Percentiles rank a stretch among this genome's conserved stretches.
Conservation (phyloP, 2,888 invertebrate genomes). For the Rhagonycha lutea region DNA sequence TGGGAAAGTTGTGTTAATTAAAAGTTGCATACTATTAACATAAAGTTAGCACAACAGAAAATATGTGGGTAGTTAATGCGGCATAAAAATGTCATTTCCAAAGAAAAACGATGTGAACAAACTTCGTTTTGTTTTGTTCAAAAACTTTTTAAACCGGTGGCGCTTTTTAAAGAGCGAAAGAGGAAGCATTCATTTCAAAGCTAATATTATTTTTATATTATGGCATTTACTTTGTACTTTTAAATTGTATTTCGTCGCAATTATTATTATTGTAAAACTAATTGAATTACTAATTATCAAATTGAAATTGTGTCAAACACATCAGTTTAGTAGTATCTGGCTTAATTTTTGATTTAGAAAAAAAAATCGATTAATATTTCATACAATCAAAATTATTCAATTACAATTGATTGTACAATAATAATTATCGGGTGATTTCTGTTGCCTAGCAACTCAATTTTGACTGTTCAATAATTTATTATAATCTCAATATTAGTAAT, state of each 20-base stretch:
- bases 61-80: not conserved
- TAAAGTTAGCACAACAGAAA: not conserved
- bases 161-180: not conserved
- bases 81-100: slow-evolving; percentile 4
- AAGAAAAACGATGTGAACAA: slow-evolving; percentile 1
- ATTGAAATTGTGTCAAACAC: not conserved
- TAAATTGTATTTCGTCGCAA: not conserved
- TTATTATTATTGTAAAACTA: not conserved
- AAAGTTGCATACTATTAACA: not conserved
- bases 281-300: not conserved
- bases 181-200: not conserved
- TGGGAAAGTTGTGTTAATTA: not conserved
- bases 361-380: not conserved
- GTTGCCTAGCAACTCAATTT: too few relatives aligned
- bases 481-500: too few relatives aligned
- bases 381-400: too few relatives aligned
- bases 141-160: not conserved
- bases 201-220: not conserved
- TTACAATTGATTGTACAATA: too few relatives aligned
- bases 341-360: not conserved
- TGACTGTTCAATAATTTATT: too few relatives aligned
- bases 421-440: too few relatives aligned
- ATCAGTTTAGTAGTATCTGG: not conserved
- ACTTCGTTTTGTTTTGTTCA: not conserved
- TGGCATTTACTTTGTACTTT: not conserved